Evolutionary conservation across 2,113 vertebrate genomes (phyloP), one percentile per base, ranked within the genome.

Genomic region (Sylvia atricapilla): DNA sequence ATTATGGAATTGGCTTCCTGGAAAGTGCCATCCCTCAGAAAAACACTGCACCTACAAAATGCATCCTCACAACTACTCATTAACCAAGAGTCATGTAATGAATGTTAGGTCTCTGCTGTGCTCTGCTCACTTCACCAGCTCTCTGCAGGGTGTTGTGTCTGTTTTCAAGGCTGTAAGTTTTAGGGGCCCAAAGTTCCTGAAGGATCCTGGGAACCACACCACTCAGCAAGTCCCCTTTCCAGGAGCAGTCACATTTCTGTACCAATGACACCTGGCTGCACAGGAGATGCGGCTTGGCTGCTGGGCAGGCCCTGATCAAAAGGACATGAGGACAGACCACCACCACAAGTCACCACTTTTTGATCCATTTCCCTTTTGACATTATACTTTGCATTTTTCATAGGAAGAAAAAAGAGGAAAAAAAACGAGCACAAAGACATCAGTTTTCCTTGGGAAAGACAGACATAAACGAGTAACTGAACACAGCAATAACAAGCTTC

Each of bases 51-150:
- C 23, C 35, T n/a, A 53, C 52, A 50, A 88, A 75, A 67, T 0
- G 0, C n/a, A 88, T 13, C 7, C 9, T 12, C 23, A 46, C 15
- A 18, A 37, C 10, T 21, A 44, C 62, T 47, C 1, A 0, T 18
- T 67, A 79, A 52, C 19, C 18, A 59, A 10, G 25, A 73, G 15
- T 15, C 28, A 11, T 1, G 1, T 7, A 53, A 28, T 0, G 1
- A 72, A 24, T 11, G 6, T 8, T 8, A 28, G 0, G 0, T n/a
- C 78, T 66, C 80, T 69, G 46, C 79, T 55, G 33, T 12, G 50
- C 59, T 70, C 44, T 15, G 33, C 60, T 69, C 41, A 11, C 35
- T 47, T 79, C 66, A 13, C 9, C 2, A 0, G 9, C 43, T 93
- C 83, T 63, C 59, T 25, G 9, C 33, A 76, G 63, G 49, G 56